Evolutionary conservation across 2,888 invertebrate genomes (phyloP), one percentile per base, ranked within the genome.

Genomic region (Phalera bucephala): DNA sequence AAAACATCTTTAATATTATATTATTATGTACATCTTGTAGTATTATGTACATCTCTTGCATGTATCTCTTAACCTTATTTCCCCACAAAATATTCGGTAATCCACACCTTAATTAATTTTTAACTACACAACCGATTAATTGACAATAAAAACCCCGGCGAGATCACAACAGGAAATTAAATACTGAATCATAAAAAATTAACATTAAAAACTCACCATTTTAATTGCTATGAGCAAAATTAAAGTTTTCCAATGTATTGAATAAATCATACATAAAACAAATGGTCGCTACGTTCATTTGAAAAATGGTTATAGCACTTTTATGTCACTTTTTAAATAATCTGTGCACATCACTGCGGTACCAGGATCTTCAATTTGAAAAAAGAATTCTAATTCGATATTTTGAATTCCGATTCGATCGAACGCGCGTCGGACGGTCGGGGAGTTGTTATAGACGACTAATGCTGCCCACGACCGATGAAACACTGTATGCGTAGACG

Each of bases 251-350:
- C 88, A 80, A 80, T 74, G 76, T 80, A 72, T 87, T 88, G 81
- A 85, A 89, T 88, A 88, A 89, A 87, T 88, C 88, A 89, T 89
- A 87, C 88, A 89, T 89, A 85, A 80, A 89, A 80, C 65, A 77
- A 75, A 67, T 72, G 71, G 72, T 58, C 82, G 78, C 85, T 75
- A 62, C 76, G 80, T 80, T 79, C 84, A 76, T 84, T 83, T 77
- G 80, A 81, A 73, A 76, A 70, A 49, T 37, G 43, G 10, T 59
- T 69, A 72, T 54, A 58, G 56, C 76, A 77, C 70, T 72, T 67
- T 64, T 52, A 52, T 57, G 59, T 45, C 72, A 68, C 61, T 50
- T 51, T 42, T 31, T 37, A 25, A 44, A 47, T 41, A 29, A 17
- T 28, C 37, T 30, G 35, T 33, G 45, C 46, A 52, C 53, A 58